Evolutionary conservation across 2,888 invertebrate species (phyloP), one percentile per base, ranked within the genome.

Genomic region (Spodoptera picta): DNA sequence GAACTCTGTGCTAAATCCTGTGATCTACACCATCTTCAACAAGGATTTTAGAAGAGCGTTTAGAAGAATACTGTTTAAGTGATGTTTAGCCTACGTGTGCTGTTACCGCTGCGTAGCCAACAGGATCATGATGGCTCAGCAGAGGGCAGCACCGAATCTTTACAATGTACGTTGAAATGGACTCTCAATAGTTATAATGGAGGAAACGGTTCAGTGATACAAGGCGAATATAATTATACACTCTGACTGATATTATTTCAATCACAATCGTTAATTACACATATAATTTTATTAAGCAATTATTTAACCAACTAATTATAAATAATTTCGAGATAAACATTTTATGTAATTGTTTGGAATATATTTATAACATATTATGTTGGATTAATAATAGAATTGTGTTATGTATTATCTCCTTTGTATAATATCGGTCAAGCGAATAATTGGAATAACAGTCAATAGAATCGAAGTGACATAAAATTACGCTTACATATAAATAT

Each of bases 31-130:
- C 65, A 98, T 99, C 87, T 99, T 99, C 94, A 99, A 99, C 94
- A 98, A 99, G 95, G 99, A 99, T 95, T 99, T 99, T 94, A 96
- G 99, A 80, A 96, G 98, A 85, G 99, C 99, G 71, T 99, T 99
- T 91, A 96, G 98, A 79, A 96, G 98, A 91, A 99, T 99, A 94
- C 95, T 99, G 92, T 99, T 98, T 94, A 98, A 98, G 97, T 98
- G 97, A 98, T 97, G 97, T 97, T 97, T 97, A 95, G 96, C 97
- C 86, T 97, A 97, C 95, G 96, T 97, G 96, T 97, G 97, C 96
- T 97, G 97, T 95, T 97, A 97, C 89, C 93, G 96, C 89, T 97
- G 97, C 95, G 97, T 97, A 70, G 95, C 95, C 86, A 95, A 95
- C 81, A 94, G 95, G 65, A 95, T 96, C 63, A 87, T 95, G 87